These are phyloP conservation scores for Nyctereutes procyonoides DNA, from an alignment of 2,113 vertebrate species.

Conservation along the genomic window DNA sequence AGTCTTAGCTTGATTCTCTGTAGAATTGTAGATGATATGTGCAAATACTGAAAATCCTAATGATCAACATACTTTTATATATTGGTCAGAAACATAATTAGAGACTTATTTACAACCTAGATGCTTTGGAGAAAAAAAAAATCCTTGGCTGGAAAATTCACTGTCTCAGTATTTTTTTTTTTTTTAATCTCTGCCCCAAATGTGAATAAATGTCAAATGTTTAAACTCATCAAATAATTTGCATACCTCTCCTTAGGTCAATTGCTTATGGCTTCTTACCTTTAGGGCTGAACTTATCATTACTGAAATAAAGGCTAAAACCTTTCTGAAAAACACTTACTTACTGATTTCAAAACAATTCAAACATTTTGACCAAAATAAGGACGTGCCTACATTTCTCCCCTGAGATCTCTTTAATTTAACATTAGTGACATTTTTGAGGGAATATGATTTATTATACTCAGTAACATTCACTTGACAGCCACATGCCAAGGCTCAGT, in stretches of 20 bases:
- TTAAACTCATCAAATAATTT: conserved; percentile 43
- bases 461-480: neutral
- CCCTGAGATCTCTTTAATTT: neutral
- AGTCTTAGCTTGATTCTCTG: neutral
- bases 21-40: neutral
- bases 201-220: conserved; percentile 26
- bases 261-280: neutral
- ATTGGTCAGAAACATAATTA: neutral
- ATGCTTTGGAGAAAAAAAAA: neutral
- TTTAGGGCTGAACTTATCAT: neutral
- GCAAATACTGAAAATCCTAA: neutral
- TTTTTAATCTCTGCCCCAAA: neutral
- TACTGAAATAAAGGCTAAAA: conserved; percentile 7
- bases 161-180: neutral
- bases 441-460: neutral
- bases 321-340: neutral
- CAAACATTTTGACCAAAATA: neutral
- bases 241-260: neutral
- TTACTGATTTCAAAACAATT: conserved; percentile 3
- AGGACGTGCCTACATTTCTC: neutral
- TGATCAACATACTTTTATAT: neutral
- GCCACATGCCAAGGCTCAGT: neutral
- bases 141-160: neutral
- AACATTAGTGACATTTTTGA: neutral
- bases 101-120: neutral